These are phyloP conservation scores for Notiomystis cincta DNA, from an alignment of 2,113 vertebrate genomes.

Conservation along the genomic window DNA sequence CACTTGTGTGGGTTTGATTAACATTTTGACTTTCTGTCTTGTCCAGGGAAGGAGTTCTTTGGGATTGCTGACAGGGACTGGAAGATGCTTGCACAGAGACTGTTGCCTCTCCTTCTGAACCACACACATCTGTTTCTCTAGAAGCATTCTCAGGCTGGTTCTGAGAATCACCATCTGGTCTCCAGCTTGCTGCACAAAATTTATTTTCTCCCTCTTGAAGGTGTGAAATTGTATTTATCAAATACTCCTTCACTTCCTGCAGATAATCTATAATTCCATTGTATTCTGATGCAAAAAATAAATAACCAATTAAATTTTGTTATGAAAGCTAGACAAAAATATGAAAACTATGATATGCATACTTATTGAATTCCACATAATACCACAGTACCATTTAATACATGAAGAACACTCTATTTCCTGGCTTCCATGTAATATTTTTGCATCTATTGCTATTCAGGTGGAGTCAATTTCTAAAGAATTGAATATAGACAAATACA, in stretches of 20 bases:
- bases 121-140: neutral
- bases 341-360: neutral
- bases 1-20: neutral
- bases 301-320: neutral
- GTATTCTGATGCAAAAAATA: conserved; percentile 34
- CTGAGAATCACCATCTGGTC: neutral
- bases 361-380: neutral
- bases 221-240: conserved; percentile 38
- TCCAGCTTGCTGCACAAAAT: neutral
- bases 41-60: neutral
- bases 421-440: neutral
- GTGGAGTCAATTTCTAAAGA: neutral
- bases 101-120: neutral
- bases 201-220: conserved; percentile 59
- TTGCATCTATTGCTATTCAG: neutral
- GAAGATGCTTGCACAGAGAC: neutral
- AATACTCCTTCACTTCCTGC: conserved; percentile 41
- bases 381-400: neutral
- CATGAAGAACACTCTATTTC: neutral
- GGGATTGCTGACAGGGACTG: neutral
- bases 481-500: neutral
- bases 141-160: neutral
- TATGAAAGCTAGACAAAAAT: neutral
- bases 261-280: conserved; percentile 39
- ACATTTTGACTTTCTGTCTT: neutral